Conservation (phyloP, 1,140 invertebrate species). For the Batillaria attramentaria region DNA sequence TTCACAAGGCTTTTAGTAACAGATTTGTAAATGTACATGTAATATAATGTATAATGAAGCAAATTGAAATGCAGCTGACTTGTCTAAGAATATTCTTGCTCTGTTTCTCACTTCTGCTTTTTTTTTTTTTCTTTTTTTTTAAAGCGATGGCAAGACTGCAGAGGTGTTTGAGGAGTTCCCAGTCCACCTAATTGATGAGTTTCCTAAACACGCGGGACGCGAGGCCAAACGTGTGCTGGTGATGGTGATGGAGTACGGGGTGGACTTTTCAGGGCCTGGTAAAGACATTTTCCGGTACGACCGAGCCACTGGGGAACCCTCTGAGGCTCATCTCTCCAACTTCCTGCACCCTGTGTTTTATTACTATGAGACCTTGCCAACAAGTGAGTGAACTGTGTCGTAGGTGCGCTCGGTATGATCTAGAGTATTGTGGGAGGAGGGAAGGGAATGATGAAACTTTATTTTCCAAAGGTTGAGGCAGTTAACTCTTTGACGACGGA, state of each 20-base stretch:
- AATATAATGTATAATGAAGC: too few relatives aligned
- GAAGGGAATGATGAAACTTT: too few relatives aligned
- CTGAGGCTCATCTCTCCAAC: slow-evolving; percentile 72
- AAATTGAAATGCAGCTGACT: neutral
- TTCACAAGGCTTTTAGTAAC: too few relatives aligned
- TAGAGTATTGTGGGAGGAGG: too few relatives aligned
- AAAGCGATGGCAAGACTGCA: slow-evolving; percentile 57
- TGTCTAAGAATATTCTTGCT: neutral
- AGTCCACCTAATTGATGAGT: slow-evolving; percentile 66
- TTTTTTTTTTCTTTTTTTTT: slow-evolving; percentile 22
- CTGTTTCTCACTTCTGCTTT: neutral
- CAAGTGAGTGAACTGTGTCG: slow-evolving; percentile 69
- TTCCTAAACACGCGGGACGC: slow-evolving; percentile 66
- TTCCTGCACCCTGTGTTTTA: slow-evolving; percentile 74
- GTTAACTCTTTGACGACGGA: too few relatives aligned
- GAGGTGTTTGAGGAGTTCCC: slow-evolving; percentile 72
- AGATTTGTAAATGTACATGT: too few relatives aligned
- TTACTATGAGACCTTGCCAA: slow-evolving; percentile 70
- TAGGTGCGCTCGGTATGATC: too few relatives aligned
- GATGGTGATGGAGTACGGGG: slow-evolving; percentile 72
- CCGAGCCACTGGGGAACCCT: slow-evolving; percentile 71
- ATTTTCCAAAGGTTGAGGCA: too few relatives aligned
- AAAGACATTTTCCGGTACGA: slow-evolving; percentile 73
- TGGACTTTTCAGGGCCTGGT: slow-evolving; percentile 73
- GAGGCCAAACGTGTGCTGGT: slow-evolving; percentile 62